phyloP scores from a whole-genome alignment of 2,888 invertebrate genomes.

The Limulus polyphemus region DNA sequence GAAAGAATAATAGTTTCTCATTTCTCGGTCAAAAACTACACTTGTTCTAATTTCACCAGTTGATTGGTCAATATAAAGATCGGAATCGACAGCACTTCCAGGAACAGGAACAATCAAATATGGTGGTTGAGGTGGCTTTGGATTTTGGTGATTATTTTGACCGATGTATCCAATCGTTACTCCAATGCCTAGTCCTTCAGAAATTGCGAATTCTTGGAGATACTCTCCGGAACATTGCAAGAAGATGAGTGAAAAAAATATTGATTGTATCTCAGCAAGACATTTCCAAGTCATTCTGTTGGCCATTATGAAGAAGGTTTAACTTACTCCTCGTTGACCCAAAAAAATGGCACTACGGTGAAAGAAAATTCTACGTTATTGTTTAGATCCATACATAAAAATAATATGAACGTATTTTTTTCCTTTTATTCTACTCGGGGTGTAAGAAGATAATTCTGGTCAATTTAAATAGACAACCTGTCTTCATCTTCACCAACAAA shows the following conservation, averaged over 20 bases:
- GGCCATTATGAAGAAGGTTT: no score
- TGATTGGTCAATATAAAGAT: constrained; percentile 67
- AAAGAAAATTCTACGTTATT: no score
- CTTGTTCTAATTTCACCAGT: constrained; percentile 86
- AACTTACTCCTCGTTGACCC: no score
- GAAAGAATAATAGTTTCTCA: constrained; percentile 65
- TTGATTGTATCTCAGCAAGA: no score
- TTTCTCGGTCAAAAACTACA: constrained; percentile 74
- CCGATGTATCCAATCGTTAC: constrained; percentile 79
- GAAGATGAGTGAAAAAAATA: not conserved
- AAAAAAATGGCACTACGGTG: no score
- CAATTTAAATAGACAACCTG: no score
- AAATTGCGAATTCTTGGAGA: constrained; percentile 59
- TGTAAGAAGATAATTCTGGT: no score
- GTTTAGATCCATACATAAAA: no score
- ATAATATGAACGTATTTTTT: no score
- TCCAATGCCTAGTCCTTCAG: constrained; percentile 73
- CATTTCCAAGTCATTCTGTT: no score
- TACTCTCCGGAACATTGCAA: constrained; percentile 7
- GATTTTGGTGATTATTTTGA: constrained; percentile 44
- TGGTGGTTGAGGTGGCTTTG: constrained; percentile 47
- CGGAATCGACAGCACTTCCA: constrained; percentile 72
- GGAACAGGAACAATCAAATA: constrained; percentile 81
- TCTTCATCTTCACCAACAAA: no score
- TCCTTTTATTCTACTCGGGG: no score